These are phyloP conservation scores for Leucoraja erinaceus DNA, from an alignment of 2,113 vertebrate species.

Conservation along the genomic window DNA sequence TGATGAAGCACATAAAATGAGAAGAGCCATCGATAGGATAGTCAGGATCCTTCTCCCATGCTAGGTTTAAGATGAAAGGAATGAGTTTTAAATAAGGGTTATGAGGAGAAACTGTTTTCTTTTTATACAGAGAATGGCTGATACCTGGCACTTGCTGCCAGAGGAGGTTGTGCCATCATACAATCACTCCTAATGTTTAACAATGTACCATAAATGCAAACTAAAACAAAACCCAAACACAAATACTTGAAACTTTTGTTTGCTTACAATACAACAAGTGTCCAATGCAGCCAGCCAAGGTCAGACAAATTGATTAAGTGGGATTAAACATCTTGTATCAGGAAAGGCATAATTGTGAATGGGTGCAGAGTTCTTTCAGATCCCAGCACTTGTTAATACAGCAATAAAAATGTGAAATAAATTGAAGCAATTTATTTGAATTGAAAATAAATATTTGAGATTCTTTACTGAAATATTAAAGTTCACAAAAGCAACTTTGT, in stretches of 20 bases:
- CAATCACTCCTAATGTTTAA: too few species aligned
- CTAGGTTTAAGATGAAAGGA: too few species aligned
- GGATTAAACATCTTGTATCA: neutral
- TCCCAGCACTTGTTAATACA: neutral
- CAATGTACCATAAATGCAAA: neutral
- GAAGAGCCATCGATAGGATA: too few species aligned
- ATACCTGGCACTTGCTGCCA: too few species aligned
- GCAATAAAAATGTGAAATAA: neutral
- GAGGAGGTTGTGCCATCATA: too few species aligned
- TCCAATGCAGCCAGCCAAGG: neutral
- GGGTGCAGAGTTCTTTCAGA: neutral
- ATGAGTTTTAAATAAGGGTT: too few species aligned
- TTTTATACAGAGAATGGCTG: too few species aligned
- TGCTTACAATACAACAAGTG: neutral
- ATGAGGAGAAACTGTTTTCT: too few species aligned
- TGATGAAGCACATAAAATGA: too few species aligned
- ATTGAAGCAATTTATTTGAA: neutral
- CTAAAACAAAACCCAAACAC: neutral
- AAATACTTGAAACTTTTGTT: slow-evolving; percentile 16
- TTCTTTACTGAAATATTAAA: slow-evolving; percentile 9
- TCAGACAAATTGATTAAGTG: neutral
- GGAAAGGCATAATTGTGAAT: neutral
- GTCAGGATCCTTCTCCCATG: too few species aligned
- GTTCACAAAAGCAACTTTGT: neutral
- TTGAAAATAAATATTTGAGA: neutral